A percentile compares a stretch with the other conserved stretches of the same genome.
phyloP scores from a whole-genome alignment of 1,140 invertebrate genomes.

The Ceratina japonica region DNA sequence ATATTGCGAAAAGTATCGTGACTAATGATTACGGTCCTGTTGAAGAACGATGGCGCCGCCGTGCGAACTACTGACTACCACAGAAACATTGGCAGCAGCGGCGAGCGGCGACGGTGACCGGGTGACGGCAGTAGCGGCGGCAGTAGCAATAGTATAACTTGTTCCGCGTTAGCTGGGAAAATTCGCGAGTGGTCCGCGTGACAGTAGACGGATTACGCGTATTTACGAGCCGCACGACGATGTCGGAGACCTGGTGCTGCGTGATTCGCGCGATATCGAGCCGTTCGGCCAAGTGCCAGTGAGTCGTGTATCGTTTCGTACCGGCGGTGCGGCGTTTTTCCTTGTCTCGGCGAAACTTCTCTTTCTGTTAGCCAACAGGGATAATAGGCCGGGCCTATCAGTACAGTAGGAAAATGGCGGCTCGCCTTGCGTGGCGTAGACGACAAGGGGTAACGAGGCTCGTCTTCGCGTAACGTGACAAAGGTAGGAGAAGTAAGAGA shows the following conservation, averaged over 20 bases:
- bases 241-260: constrained; percentile 14
- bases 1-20: no score
- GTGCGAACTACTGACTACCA: constrained; percentile 33
- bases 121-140: constrained; percentile 35
- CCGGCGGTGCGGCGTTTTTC: neutral
- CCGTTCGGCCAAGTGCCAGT: constrained; percentile 21
- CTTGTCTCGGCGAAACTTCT: constrained; percentile 17
- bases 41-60: constrained; percentile 39
- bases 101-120: constrained; percentile 5
- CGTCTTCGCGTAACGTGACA: constrained; percentile 13
- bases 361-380: constrained; percentile 36
- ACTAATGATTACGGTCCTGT: constrained; percentile 26
- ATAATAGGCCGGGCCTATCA: constrained; percentile 61
- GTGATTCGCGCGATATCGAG: constrained; percentile 16
- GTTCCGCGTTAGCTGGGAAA: constrained; percentile 33
- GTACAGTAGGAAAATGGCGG: constrained; percentile 62
- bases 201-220: constrained; percentile 41
- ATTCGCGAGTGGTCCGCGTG: constrained; percentile 52
- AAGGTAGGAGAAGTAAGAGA: neutral
- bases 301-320: constrained; percentile 24
- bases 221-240: constrained; percentile 5
- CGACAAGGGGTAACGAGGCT: constrained; percentile 33
- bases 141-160: constrained; percentile 47
- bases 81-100: constrained; percentile 42
- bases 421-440: constrained; percentile 52